Base-by-base conservation (phyloP, 2,113 vertebrate species). In the Paradisaea rubra region DNA sequence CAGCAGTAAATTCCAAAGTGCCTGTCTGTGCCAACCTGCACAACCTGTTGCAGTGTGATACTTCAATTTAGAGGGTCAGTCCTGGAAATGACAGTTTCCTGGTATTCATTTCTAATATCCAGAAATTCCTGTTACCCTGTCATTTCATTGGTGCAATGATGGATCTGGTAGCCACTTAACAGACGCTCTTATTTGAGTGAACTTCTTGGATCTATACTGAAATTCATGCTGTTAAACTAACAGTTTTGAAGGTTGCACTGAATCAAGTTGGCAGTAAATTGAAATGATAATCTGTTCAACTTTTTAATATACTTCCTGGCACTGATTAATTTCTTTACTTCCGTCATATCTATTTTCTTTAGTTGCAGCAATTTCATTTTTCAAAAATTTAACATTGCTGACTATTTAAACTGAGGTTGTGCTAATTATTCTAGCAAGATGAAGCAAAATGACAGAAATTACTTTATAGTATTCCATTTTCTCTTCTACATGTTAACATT, bases 371-470 rank as follows among this genome's bases (percentile, higher is more conserved):
- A 33, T 81, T 93, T 82, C 1, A 22, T 59, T 89, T 85, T 94
- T 70, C 14, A 37, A 24, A 71, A 88, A 47, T n/a, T 78, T 89
- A 91, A 49, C 60, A 54, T 21, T 21, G 6, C 33, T 70, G 41
- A 50, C 63, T 96, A 28, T 89, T 95, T 92, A 72, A 95, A 73
- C 45, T 50, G 49, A 65, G 13, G 9, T 79, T 95, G 73, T 85
- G 64, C 57, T 92, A 79, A 84, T 95, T 93, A 93, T 87, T 95
- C 93, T 41, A 82, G 61, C 69, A 89, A 92, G 61, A 72, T 78
- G 52, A 93, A 93, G 64, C 30, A 65, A 94, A 91, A 64, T 87
- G 12, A 79, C 45, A 72, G 56, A 60, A 89, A 86, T 49, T 24
- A 61, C 37, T 88, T 81, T 89, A 86, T 33, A 68, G 22, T 30